phyloP scores from a whole-genome alignment of 2,888 invertebrate genomes.

The Rapana venosa region DNA sequence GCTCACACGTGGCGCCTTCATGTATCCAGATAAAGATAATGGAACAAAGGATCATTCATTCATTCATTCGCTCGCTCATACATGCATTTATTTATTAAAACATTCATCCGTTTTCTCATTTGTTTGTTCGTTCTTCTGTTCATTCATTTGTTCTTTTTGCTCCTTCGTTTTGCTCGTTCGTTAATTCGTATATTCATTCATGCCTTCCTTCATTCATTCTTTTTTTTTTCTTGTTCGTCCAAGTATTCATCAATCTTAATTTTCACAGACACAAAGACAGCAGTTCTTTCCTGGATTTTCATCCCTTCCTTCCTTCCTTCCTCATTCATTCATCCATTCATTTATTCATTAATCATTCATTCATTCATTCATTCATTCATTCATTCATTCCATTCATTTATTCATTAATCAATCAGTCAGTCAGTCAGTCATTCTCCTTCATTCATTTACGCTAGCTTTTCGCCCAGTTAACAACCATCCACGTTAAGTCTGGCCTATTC shows the following conservation, averaged over 20 bases:
- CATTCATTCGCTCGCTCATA: not conserved
- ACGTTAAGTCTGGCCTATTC: too few species aligned
- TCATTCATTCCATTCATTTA: not conserved
- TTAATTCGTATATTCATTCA: not conserved
- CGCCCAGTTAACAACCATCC: too few species aligned
- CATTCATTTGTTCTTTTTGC: not conserved
- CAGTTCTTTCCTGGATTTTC: not conserved
- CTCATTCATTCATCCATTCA: not conserved
- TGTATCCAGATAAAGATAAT: too few species aligned
- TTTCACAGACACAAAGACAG: not conserved
- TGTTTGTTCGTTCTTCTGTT: not conserved
- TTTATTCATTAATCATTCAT: not conserved
- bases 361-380: not conserved
- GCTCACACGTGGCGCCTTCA: too few species aligned
- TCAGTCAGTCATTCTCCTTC: not conserved
- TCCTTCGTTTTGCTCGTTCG: not conserved
- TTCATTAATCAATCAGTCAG: not conserved
- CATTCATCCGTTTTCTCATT: not conserved
- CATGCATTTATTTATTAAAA: not conserved
- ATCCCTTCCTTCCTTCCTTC: not conserved
- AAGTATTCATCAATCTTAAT: not conserved
- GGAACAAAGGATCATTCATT: too few species aligned
- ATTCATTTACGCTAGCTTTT: not conserved
- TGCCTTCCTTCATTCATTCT: not conserved
- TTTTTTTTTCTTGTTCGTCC: not conserved